Evolutionary conservation across 2,113 vertebrate species (phyloP), one percentile per base, ranked within the genome.

Genomic region (Leucoraja erinaceus): DNA sequence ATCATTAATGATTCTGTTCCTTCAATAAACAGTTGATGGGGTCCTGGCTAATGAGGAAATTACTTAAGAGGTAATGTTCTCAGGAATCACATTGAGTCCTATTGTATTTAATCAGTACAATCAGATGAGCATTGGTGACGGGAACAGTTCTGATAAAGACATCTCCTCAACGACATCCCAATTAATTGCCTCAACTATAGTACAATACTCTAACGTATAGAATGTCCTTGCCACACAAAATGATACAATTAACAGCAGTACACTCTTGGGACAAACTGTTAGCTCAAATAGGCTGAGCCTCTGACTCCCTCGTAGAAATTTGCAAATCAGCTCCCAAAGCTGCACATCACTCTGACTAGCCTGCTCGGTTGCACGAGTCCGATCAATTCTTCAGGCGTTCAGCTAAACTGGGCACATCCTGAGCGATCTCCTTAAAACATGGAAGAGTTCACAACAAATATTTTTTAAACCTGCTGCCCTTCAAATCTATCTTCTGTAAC

Each of bases 191-290:
- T 91, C 90, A 72, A 91, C 63, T 91, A 72, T 91, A 74, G 90
- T 72, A 72, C 90, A 91, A 91, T 74, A 91, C 90, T 91, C 90
- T 91, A 88, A 88, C 28, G 83, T 88, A 91, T 91, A 91, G 90
- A 90, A 68, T 72, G 66, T 91, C 90, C 90, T 91, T 91, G 90
- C 90, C 90, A 72, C 83, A 88, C 90, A 91, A 91, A 91, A 72
- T 91, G 90, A 91, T 91, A 91, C 90, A 91, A 91, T 91, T 91
- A 91, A 91, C 90, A 91, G 90, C 70, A 74, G 90, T 91, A 91
- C 70, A 91, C 90, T 74, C 90, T 22, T 74, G 68, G 90, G 90
- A 38, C 70, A 91, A 91, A 91, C 90, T 74, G 90, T 91, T 91
- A 72, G 90, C 66, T 91, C 66, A 91, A 91, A 72, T 63, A 63